These are phyloP conservation scores for Leguminivora glycinivorella DNA, from an alignment of 1,140 invertebrate species.

Conservation along the genomic window DNA sequence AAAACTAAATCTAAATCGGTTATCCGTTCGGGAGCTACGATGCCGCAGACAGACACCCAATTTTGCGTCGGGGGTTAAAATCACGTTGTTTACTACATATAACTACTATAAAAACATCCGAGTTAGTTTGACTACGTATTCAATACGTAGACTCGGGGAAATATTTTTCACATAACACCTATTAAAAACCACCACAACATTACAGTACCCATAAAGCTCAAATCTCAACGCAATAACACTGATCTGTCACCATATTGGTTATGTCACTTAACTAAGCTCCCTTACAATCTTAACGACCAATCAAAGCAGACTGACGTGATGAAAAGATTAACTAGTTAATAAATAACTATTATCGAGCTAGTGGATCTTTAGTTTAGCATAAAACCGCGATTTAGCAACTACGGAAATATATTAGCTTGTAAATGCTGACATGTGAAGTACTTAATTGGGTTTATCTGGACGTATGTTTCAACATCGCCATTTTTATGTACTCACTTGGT, in stretches of 20 bases:
- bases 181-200: not conserved
- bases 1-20: too few species aligned
- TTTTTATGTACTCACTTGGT: not conserved
- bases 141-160: too few species aligned
- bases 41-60: too few species aligned
- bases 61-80: too few species aligned
- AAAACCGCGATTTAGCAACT: conserved; percentile 24
- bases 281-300: not conserved
- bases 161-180: too few species aligned
- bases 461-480: not conserved
- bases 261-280: not conserved
- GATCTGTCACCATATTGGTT: not conserved
- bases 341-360: conserved; percentile 16
- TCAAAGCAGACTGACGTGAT: conserved; percentile 17
- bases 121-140: too few species aligned
- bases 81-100: too few species aligned
- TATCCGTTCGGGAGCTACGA: too few species aligned
- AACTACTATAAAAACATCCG: too few species aligned
- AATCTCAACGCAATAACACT: not conserved
- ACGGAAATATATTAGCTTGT: conserved; percentile 3
- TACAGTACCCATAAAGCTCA: not conserved
- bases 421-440: conserved; percentile 14
- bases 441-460: conserved; percentile 8
- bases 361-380: conserved; percentile 18
- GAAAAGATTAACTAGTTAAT: conserved; percentile 29